Conservation (phyloP, 1,140 invertebrate species). For the Cheumatopsyche charites region DNA sequence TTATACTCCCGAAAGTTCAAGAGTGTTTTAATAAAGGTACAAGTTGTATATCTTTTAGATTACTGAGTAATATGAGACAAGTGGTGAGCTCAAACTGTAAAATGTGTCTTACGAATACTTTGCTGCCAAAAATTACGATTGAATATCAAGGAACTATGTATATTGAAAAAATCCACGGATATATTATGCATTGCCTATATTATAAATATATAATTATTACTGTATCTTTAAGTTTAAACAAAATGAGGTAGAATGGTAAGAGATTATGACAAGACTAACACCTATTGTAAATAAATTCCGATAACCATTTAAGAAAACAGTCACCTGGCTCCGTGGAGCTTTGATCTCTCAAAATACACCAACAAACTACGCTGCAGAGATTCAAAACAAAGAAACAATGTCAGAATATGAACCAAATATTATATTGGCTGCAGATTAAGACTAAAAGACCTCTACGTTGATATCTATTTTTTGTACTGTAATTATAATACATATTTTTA, state of each 20-base stretch:
- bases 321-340: constrained; percentile 39
- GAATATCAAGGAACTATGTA: constrained; percentile 47
- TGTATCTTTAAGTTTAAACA: constrained; percentile 43
- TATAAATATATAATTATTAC: constrained; percentile 41
- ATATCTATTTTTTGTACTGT: constrained; percentile 46
- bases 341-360: constrained; percentile 45
- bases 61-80: constrained; percentile 46
- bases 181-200: constrained; percentile 49
- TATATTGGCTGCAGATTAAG: constrained; percentile 27
- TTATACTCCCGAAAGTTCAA: constrained; percentile 56
- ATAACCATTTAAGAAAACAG: constrained; percentile 28
- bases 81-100: constrained; percentile 45
- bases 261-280: constrained; percentile 48
- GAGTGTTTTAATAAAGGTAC: constrained; percentile 60
- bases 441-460: constrained; percentile 39
- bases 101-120: constrained; percentile 47
- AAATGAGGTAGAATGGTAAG: constrained; percentile 49
- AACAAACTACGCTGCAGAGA: constrained; percentile 46
- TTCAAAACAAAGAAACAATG: constrained; percentile 33
- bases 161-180: constrained; percentile 46
- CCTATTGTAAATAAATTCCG: constrained; percentile 43
- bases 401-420: neutral
- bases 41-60: constrained; percentile 47
- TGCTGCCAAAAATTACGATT: constrained; percentile 47
- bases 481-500: constrained; percentile 45